Conservation (phyloP, 2,888 invertebrate genomes). For the Sthenelais limicola region DNA sequence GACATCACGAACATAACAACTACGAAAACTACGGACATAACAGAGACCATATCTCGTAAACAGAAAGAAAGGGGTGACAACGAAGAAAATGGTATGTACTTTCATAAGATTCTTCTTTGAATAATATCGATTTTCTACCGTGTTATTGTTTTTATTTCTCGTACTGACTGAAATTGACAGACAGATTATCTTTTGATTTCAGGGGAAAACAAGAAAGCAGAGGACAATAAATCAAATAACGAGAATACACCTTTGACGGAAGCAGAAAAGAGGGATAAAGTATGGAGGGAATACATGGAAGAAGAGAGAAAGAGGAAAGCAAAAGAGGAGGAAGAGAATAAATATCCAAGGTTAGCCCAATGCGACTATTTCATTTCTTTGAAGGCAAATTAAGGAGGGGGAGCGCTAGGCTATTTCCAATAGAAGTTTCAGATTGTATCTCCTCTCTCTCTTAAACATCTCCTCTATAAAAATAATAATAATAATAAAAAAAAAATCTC, state of each 20-base stretch:
- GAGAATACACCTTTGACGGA: background rate
- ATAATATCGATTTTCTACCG: too few relatives aligned
- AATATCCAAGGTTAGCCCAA: slow-evolving; percentile 15
- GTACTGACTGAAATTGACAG: too few relatives aligned
- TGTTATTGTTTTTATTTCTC: too few relatives aligned
- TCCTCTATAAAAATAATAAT: too few relatives aligned
- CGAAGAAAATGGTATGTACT: background rate
- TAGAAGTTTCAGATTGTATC: too few relatives aligned
- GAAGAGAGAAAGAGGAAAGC: slow-evolving; percentile 9
- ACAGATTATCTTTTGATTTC: background rate
- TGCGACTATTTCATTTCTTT: too few relatives aligned
- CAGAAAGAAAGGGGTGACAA: background rate
- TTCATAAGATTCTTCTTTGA: too few relatives aligned
- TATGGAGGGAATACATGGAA: background rate
- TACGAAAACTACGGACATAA: slow-evolving; percentile 13
- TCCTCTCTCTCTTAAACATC: too few relatives aligned
- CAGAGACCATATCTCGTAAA: background rate
- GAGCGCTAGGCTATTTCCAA: too few relatives aligned
- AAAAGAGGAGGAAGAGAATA: slow-evolving; percentile 5
- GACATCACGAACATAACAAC: background rate
- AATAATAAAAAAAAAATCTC: too few relatives aligned
- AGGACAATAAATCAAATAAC: slow-evolving; percentile 9
- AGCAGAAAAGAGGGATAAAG: background rate
- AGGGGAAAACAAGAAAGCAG: background rate
- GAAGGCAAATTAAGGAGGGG: too few relatives aligned